A percentile compares a stretch with the other conserved stretches of the same genome.
Evolutionary conservation across 2,888 invertebrate species (phyloP).

Genomic region (Rhaphigaster nebulosa): DNA sequence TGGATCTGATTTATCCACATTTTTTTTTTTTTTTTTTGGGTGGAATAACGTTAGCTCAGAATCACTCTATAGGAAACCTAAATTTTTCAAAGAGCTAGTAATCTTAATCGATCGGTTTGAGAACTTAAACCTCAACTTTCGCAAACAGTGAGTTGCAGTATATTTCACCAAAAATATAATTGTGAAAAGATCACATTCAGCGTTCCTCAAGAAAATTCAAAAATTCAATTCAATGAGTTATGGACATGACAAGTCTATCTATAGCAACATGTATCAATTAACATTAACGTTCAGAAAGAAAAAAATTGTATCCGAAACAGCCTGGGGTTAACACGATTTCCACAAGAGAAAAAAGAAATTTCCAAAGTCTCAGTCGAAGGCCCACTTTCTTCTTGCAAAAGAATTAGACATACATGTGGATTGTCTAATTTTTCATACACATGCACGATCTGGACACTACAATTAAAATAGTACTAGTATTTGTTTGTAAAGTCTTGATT

Average conservation of each 20-base stretch:
- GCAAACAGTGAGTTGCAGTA: too few species aligned
- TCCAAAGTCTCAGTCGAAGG: neutral
- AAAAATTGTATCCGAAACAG: neutral
- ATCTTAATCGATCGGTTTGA: too few species aligned
- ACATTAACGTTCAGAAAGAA: neutral
- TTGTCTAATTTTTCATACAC: neutral
- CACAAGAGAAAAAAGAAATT: neutral
- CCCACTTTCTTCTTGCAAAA: neutral
- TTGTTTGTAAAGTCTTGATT: neutral
- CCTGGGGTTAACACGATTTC: conserved; percentile 9
- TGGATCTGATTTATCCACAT: too few species aligned
- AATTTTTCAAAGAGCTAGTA: too few species aligned
- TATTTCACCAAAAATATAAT: too few species aligned
- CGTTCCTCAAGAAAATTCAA: too few species aligned
- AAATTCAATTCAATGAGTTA: too few species aligned
- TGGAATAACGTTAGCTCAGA: too few species aligned
- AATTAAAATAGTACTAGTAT: neutral
- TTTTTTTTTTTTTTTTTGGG: too few species aligned
- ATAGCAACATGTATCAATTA: neutral
- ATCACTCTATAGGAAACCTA: too few species aligned
- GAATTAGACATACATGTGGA: neutral
- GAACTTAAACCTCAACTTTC: too few species aligned
- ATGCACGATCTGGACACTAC: neutral
- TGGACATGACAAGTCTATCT: neutral
- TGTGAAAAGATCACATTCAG: too few species aligned